phyloP scores from a whole-genome alignment of 2,113 vertebrate genomes.

The Sceloporus tristichus region DNA sequence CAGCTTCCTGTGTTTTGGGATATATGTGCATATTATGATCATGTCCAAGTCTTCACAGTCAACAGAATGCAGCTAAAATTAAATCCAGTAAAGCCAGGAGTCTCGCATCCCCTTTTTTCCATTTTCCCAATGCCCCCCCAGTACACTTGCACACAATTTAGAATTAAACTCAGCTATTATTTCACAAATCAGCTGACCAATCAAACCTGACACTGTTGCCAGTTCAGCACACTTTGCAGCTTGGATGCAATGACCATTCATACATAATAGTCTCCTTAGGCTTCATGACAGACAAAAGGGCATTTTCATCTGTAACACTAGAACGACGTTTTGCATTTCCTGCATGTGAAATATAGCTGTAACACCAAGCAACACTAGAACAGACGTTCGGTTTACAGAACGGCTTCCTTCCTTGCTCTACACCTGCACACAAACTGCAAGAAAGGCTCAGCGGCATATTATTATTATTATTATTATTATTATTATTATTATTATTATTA shows the following conservation, averaged over 20 bases:
- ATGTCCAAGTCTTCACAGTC: not conserved
- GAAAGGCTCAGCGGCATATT: not conserved
- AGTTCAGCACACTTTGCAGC: slow-evolving; percentile 15
- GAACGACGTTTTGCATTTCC: not conserved
- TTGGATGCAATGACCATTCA: not conserved
- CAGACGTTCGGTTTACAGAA: not conserved
- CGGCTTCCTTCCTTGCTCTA: not conserved
- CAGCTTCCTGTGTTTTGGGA: not conserved
- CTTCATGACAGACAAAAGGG: not conserved
- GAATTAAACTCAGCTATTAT: slow-evolving; percentile 52
- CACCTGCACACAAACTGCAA: not conserved
- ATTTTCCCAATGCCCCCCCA: not conserved
- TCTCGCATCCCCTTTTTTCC: not conserved
- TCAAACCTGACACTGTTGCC: not conserved
- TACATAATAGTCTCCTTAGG: not conserved
- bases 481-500: too few relatives aligned
- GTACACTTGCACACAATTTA: slow-evolving; percentile 16
- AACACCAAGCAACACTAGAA: not conserved
- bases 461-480: too few relatives aligned
- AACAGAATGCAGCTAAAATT: slow-evolving; percentile 35
- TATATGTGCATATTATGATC: not conserved
- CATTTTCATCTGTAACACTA: not conserved
- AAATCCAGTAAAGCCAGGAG: not conserved
- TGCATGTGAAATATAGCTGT: not conserved
- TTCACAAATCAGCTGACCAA: slow-evolving; percentile 26